phyloP scores from a whole-genome alignment of 1,140 invertebrate species.

The Idris sp. region DNA sequence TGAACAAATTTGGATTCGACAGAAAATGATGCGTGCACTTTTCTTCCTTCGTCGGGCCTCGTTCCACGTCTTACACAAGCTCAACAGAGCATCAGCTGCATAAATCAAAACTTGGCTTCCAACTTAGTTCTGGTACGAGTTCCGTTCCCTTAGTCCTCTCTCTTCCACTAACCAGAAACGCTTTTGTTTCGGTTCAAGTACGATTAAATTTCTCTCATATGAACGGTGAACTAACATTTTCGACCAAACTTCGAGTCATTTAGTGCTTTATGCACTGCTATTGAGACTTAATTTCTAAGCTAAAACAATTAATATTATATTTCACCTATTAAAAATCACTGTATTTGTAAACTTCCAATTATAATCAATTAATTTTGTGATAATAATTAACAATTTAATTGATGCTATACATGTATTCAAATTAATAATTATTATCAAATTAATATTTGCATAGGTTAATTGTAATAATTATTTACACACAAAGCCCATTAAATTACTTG shows the following conservation, averaged over 20 bases:
- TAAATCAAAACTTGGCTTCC: slow-evolving; percentile 74
- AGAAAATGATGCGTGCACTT: slow-evolving; percentile 32
- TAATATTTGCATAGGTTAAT: no score
- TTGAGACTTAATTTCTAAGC: neutral
- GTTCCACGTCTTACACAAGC: slow-evolving; percentile 62
- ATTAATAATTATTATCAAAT: no score
- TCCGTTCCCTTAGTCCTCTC: slow-evolving; percentile 60
- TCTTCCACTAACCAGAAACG: slow-evolving; percentile 48
- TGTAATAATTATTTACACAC: no score
- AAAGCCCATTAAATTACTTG: no score
- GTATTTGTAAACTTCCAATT: no score
- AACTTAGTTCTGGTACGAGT: slow-evolving; percentile 64
- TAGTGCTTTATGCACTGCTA: slow-evolving; percentile 24
- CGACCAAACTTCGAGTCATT: slow-evolving; percentile 35
- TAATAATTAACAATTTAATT: no score
- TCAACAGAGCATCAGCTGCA: slow-evolving; percentile 67
- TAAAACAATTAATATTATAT: no score
- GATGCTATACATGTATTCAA: no score
- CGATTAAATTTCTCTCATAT: slow-evolving; percentile 61
- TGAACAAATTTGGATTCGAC: slow-evolving; percentile 35
- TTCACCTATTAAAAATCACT: no score
- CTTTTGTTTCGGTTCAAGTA: slow-evolving; percentile 63
- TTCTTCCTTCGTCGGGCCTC: slow-evolving; percentile 54
- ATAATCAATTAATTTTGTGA: no score
- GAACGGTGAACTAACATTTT: slow-evolving; percentile 58